A percentile compares a stretch with the other conserved stretches of the same genome.
phyloP scores from a whole-genome alignment of 2,797 vertebrate genomes.

The Centroberyx gerrardi region DNA sequence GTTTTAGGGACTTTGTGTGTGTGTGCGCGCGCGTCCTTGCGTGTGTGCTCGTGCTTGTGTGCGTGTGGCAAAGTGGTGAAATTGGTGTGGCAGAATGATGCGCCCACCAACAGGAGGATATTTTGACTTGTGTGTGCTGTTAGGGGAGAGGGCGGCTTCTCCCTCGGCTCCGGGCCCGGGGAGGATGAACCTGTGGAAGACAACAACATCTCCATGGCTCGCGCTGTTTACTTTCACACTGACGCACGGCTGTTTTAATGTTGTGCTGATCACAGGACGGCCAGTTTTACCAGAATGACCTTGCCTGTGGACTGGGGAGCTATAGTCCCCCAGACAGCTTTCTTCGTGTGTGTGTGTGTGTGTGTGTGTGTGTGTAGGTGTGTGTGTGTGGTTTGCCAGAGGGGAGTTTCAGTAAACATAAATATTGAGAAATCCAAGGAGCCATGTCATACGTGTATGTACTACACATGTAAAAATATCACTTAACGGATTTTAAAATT shows the following conservation, averaged over 20 bases:
- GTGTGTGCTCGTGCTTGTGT: background rate
- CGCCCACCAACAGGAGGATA: background rate
- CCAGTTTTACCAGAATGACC: slow-evolving; percentile 63
- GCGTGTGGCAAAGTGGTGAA: background rate
- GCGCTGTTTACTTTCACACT: slow-evolving; percentile 28
- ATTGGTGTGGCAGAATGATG: slow-evolving; percentile 12
- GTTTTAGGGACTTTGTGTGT: background rate
- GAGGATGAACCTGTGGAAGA: slow-evolving; percentile 2
- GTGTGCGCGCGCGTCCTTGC: background rate
- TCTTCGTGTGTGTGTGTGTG: no score
- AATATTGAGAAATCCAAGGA: no score
- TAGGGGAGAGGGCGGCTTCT: slow-evolving; percentile 29
- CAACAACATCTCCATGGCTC: slow-evolving; percentile 1
- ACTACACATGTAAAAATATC: no score
- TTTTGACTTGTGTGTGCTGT: slow-evolving; percentile 14
- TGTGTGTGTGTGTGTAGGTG: no score
- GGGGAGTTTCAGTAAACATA: no score
- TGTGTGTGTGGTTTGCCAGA: no score
- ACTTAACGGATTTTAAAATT: no score
- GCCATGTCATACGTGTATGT: no score
- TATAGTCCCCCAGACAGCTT: background rate
- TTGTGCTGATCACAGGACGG: slow-evolving; percentile 10
- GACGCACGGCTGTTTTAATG: slow-evolving; percentile 9
- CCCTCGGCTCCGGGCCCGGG: slow-evolving; percentile 15
- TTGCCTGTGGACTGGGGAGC: slow-evolving; percentile 47